Percentiles rank a stretch among this genome's conserved stretches.
Conservation (phyloP, 2,797 vertebrate species). For the Linurgus olivaceus region DNA sequence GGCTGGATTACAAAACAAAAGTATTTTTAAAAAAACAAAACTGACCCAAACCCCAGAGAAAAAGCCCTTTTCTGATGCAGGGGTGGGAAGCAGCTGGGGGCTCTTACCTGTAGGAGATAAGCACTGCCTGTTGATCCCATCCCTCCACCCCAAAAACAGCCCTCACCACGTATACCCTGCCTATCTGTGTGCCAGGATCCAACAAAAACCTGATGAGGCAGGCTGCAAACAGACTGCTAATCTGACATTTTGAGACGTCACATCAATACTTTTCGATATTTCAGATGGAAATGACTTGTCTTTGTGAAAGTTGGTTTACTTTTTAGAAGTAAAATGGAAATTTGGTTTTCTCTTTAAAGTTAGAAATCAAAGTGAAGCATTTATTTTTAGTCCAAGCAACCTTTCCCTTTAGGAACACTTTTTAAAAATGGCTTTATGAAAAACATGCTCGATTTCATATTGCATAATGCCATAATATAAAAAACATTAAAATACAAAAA, state of each 20-base stretch:
- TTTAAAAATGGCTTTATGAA: constrained; percentile 20
- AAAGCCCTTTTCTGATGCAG: background rate
- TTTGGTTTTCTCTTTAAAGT: constrained; percentile 20
- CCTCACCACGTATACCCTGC: background rate
- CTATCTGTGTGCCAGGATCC: background rate
- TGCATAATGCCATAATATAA: background rate
- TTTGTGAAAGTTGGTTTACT: constrained; percentile 23
- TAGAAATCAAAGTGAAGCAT: constrained; percentile 25
- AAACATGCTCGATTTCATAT: background rate
- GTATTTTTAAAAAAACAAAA: background rate
- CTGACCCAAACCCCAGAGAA: background rate
- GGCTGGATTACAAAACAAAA: background rate
- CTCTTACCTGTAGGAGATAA: background rate
- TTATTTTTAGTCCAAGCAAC: constrained; percentile 40
- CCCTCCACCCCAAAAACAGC: background rate
- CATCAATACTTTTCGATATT: constrained; percentile 43
- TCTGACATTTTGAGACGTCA: background rate
- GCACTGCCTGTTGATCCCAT: background rate
- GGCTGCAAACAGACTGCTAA: background rate
- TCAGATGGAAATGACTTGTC: constrained; percentile 4
- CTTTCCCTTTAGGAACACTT: constrained; percentile 17
- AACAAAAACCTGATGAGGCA: background rate
- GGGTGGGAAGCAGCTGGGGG: background rate
- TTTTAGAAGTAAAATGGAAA: constrained; percentile 39
- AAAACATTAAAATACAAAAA: background rate